Percentiles rank a stretch among this genome's conserved stretches.
These are phyloP conservation scores for Zeuzera pyrina DNA, from an alignment of 2,888 invertebrate species.

Conservation along the genomic window DNA sequence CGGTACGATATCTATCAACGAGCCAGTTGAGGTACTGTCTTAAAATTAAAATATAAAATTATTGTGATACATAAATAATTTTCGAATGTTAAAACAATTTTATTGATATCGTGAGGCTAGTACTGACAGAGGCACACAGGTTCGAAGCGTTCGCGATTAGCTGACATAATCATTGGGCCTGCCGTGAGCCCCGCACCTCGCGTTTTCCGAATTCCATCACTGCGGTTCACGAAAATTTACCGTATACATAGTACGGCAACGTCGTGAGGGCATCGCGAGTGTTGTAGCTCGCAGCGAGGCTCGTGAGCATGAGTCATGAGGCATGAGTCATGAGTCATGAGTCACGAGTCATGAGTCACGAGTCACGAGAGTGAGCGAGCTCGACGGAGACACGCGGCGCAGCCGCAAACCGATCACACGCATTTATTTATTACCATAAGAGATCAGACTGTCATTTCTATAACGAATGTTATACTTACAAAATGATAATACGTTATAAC, in stretches of 20 bases:
- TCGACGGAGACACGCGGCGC: constrained; percentile 30
- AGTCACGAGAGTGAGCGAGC: constrained; percentile 15
- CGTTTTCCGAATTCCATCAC: too few species aligned
- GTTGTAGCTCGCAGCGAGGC: too few species aligned
- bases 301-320: too few species aligned
- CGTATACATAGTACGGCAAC: too few species aligned
- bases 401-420: constrained; percentile 29
- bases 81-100: constrained; percentile 37
- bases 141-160: constrained; percentile 21
- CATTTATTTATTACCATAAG: constrained; percentile 56
- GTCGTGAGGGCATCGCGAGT: too few species aligned
- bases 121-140: constrained; percentile 26
- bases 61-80: constrained; percentile 49
- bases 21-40: constrained; percentile 35
- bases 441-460: constrained; percentile 69
- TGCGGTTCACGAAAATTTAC: too few species aligned
- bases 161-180: constrained; percentile 26
- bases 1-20: constrained; percentile 32
- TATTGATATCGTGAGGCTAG: constrained; percentile 40
- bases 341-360: too few species aligned
- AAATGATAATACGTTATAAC: constrained; percentile 60
- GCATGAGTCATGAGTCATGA: too few species aligned
- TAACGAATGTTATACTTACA: constrained; percentile 61
- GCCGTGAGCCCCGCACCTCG: constrained; percentile 5
- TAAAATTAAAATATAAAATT: constrained; percentile 33